phyloP scores from a whole-genome alignment of 2,888 invertebrate genomes.

The Cheilosia variabilis region DNA sequence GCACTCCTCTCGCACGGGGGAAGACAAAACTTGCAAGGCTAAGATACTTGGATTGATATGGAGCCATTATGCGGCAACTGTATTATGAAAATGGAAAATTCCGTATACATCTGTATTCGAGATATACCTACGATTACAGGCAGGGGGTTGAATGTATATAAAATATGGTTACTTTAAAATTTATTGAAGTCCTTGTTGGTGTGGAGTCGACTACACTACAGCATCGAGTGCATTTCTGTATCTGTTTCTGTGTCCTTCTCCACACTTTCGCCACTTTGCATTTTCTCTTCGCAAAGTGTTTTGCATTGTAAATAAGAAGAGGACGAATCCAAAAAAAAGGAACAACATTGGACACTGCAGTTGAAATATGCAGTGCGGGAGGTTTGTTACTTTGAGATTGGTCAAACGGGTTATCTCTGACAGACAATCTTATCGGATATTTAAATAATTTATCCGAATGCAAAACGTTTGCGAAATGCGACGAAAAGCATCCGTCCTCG shows the following conservation, averaged over 20 bases:
- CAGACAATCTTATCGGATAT: slow-evolving; percentile 53
- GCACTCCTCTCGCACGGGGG: not conserved
- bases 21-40: slow-evolving; percentile 24
- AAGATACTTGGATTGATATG: slow-evolving; percentile 62
- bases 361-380: slow-evolving; percentile 26
- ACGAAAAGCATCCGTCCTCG: not conserved
- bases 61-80: slow-evolving; percentile 63
- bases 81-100: slow-evolving; percentile 63
- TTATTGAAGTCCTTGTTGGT: slow-evolving; percentile 54
- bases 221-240: slow-evolving; percentile 38
- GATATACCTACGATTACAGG: not conserved
- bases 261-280: not conserved
- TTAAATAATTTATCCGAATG: slow-evolving; percentile 46
- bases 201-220: not conserved
- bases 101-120: not conserved
- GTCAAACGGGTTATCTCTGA: slow-evolving; percentile 41
- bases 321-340: not conserved
- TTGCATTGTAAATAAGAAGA: slow-evolving; percentile 31
- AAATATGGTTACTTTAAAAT: slow-evolving; percentile 67
- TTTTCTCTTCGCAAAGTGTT: slow-evolving; percentile 11
- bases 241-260: slow-evolving; percentile 3
- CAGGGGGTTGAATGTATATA: not conserved
- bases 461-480: not conserved
- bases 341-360: slow-evolving; percentile 15
- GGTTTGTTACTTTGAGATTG: slow-evolving; percentile 48